These are phyloP conservation scores for Montipora cactus DNA, from an alignment of 64 coral and sea anemone species.

Conservation along the genomic window DNA sequence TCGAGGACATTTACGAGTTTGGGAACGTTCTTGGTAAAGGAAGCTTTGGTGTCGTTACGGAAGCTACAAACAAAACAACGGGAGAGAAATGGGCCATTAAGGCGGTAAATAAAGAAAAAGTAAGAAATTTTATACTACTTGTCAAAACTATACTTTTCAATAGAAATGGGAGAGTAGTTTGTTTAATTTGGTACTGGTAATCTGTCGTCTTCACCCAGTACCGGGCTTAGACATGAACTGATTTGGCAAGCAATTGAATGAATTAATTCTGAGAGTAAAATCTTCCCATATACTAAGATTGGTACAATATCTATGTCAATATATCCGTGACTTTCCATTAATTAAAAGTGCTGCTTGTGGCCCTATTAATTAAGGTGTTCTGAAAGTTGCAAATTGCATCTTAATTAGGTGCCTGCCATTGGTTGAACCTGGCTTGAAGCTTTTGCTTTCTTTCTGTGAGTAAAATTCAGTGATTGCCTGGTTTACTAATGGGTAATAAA, in stretches of 20 bases:
- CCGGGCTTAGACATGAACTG: too few species aligned
- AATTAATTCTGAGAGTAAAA: too few species aligned
- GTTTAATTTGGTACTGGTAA: too few species aligned
- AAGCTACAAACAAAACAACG: slow-evolving; percentile 80
- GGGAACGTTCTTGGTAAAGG: slow-evolving; percentile 90
- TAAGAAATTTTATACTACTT: slow-evolving; percentile 57
- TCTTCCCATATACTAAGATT: too few species aligned
- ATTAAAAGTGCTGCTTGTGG: background rate
- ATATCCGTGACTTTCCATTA: background rate
- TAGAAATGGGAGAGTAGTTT: background rate
- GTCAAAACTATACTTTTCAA: background rate
- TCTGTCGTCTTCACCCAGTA: too few species aligned
- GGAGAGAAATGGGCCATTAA: slow-evolving; percentile 90
- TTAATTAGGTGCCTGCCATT: background rate
- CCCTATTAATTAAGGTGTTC: background rate
- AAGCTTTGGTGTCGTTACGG: slow-evolving; percentile 96
- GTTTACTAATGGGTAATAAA: too few species aligned
- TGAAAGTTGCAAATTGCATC: background rate
- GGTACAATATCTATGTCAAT: background rate
- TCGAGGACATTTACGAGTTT: slow-evolving; percentile 94
- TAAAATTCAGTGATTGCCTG: too few species aligned
- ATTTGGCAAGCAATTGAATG: too few species aligned
- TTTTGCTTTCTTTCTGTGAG: background rate
- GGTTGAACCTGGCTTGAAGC: background rate
- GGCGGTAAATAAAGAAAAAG: slow-evolving; percentile 99